Evolutionary conservation across 2,797 vertebrate species (phyloP), one percentile per base, ranked within the genome.

Genomic region (Manis crassicaudata): DNA sequence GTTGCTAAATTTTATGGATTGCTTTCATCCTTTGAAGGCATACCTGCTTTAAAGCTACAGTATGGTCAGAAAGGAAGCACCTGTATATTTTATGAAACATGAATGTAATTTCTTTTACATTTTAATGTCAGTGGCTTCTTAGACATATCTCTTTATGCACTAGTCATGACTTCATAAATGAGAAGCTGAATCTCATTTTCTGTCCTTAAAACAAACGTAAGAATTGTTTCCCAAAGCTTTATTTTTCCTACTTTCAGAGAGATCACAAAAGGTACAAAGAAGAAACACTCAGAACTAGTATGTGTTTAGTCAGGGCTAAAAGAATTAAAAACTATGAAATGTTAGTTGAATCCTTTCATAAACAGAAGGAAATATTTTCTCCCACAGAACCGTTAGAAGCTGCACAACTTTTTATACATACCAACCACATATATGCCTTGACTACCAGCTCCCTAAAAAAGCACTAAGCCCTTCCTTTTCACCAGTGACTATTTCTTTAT

Each of bases 161-260:
- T 97, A 97, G 97, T 98, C 97, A 87, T 68, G 96, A 54, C 91
- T 83, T 96, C 95, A 97, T 98, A 98, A 98, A 97, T 98, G 97
- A 98, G 95, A 98, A 93, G 89, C 88, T 63, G 95, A 97, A 96
- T 97, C 94, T 97, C 32, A 96, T 96, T 97, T 96, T 98, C 97
- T 94, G 92, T 95, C 94, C 84, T 60, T 95, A 97, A 97, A 96
- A 96, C 60, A 98, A 98, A 97, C 83, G 77, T 91, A 96, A 97
- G 84, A 75, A 72, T 86, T 63, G 27, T 67, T 80, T 96, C 95
- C 94, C 88, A 97, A 96, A 96, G 97, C 68, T 76, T 58, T 94
- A 96, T 65, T 94, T 94, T 97, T 97, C 94, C 81, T 97, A 58
- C 84, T 97, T 97, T 97, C 73, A 97, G 98, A 95, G 72, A 62